Evolutionary conservation across 2,113 vertebrate species (phyloP).

Genomic region (Odocoileus hemionus): DNA sequence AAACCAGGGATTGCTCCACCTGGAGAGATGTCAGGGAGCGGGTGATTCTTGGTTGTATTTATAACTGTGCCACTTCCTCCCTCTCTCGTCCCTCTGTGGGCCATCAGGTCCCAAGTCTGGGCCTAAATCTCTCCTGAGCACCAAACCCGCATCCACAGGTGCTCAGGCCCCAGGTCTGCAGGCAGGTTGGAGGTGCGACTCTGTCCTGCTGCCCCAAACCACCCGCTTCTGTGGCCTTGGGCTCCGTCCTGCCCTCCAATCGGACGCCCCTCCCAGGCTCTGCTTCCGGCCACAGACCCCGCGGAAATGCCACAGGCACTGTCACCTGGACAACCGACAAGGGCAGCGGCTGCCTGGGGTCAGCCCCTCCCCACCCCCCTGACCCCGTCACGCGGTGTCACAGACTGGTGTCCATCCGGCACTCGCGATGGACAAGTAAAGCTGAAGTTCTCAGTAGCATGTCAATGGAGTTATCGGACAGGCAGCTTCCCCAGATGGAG

Average conservation of each 20-base stretch:
- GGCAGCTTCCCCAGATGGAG: background rate
- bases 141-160: fast-evolving
- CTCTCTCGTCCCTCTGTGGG: background rate
- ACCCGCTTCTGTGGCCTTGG: background rate
- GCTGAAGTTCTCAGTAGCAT: background rate
- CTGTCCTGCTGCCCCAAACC: background rate
- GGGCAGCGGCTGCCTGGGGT: no score
- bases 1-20: background rate
- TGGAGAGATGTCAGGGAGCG: background rate
- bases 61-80: background rate
- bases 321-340: fast-evolving
- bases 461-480: background rate
- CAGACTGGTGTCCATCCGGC: background rate
- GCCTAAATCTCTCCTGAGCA: background rate
- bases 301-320: fast-evolving
- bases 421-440: fast-evolving
- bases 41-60: background rate
- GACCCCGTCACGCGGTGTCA: background rate
- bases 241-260: no score
- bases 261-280: background rate
- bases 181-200: background rate
- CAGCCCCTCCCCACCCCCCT: background rate
- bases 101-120: background rate
- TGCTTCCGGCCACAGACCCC: fast-evolving
- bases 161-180: background rate